Evolutionary conservation across 2,797 vertebrate species (phyloP), one percentile per base, ranked within the genome.

Genomic region (Dipus sagitta): DNA sequence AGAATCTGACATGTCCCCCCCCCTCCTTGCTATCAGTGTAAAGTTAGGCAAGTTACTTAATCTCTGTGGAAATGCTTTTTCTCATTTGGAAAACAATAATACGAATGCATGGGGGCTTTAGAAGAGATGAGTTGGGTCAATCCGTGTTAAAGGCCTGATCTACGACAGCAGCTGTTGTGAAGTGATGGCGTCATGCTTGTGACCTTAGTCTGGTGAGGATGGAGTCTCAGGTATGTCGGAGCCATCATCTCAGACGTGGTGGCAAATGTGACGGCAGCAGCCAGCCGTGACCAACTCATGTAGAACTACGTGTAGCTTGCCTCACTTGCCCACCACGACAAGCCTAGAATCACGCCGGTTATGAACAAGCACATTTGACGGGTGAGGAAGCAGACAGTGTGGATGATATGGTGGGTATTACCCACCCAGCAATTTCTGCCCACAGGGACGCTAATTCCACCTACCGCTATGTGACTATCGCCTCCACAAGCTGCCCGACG

Each of bases 81-180:
- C 34, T 92, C 11, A 76, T 92, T 82, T 93, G 82, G n/a, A 93
- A 85, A 93, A 87, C 47, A 86, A 54, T 79, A n/a, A 78, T 68
- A 58, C 32, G 77, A 86, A 65, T 12, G 21, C 71, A 82, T 8
- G 80, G 42, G 11, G 47, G 23, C 79, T 89, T 89, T 86, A 76
- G 21, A 30, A 42, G 76, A 71, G 23, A 81, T 85, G 18, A 58
- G n/a, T 70, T 94, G 71, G 34, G 9, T 77, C 58, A n/a, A 34
- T 67, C 34, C 58, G 38, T 77, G 23, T 76, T 77, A 76, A 71
- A 24, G 34, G 30, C 70, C 52, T 6, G 6, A 38, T 77, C 80
- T 38, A 75, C 77, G 38, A 86, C 26, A 91, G 42, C 34, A 68
- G 1, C 89, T 91, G 42, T 52, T 90, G 20, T n/a, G 47, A 85